Conservation (phyloP, 2,888 invertebrate genomes). For the Tinea semifulvella region DNA sequence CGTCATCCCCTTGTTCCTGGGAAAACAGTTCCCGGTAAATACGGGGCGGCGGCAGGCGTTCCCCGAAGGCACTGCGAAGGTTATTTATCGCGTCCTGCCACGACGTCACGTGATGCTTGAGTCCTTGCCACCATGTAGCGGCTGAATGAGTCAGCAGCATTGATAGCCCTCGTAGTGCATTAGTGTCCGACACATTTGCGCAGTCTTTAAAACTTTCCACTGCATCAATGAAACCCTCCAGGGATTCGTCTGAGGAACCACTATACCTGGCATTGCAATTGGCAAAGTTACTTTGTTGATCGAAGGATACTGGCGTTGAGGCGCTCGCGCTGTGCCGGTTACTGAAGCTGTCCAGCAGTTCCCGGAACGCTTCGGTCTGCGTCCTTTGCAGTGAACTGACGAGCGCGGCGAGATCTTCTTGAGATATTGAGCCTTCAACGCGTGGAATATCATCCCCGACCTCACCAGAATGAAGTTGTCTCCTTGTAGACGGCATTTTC, state of each 20-base stretch:
- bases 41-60: constrained; percentile 16
- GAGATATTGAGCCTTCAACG: not conserved
- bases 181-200: constrained; percentile 20
- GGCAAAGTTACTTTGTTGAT: not conserved
- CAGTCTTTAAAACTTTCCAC: constrained; percentile 24
- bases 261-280: not conserved
- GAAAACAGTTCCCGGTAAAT: constrained; percentile 18
- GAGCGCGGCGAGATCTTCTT: not conserved
- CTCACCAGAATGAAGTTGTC: not conserved
- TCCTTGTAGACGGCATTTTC: constrained; percentile 23
- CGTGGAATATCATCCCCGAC: not conserved
- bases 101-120: constrained; percentile 15
- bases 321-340: not conserved
- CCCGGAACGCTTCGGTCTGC: not conserved
- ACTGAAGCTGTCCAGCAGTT: not conserved
- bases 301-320: not conserved
- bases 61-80: constrained; percentile 16
- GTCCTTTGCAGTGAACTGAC: not conserved
- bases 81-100: constrained; percentile 17
- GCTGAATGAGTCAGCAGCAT: constrained; percentile 22
- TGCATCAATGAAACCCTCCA: constrained; percentile 23
- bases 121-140: constrained; percentile 23
- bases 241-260: constrained; percentile 14
- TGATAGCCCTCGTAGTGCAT: constrained; percentile 22
- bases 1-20: constrained; percentile 14